Conservation (phyloP, 2,113 vertebrate species). For the Antechinus stuartii region DNA sequence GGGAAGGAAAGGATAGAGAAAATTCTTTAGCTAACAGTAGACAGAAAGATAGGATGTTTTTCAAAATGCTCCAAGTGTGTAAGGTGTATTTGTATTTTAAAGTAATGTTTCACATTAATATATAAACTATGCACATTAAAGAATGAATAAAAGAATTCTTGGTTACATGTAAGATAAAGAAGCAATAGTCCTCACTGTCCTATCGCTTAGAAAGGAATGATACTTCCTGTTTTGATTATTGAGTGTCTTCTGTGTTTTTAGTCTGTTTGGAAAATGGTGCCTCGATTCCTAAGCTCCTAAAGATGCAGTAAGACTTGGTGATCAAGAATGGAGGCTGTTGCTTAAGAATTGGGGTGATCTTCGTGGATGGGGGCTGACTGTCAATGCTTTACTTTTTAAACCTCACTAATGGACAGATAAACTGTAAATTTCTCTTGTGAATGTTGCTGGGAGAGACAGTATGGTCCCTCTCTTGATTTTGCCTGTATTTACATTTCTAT, state of each 20-base stretch:
- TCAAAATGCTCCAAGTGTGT: not conserved
- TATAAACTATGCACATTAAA: not conserved
- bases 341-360: conserved; percentile 43
- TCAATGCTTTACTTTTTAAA: conserved; percentile 62
- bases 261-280: conserved; percentile 40
- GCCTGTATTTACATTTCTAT: conserved; percentile 76
- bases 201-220: not conserved
- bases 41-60: conserved; percentile 15
- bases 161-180: conserved; percentile 16
- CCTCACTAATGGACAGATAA: conserved; percentile 65
- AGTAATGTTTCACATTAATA: not conserved
- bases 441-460: conserved; percentile 62
- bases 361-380: conserved; percentile 67
- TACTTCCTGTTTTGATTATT: conserved; percentile 20
- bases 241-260: conserved; percentile 59
- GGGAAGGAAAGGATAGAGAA: not conserved
- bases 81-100: not conserved
- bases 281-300: conserved; percentile 16
- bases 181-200: conserved; percentile 13
- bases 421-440: conserved; percentile 63
- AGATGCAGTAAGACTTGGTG: conserved; percentile 8
- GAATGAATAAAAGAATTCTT: not conserved
- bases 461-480: conserved; percentile 67
- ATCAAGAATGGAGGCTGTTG: conserved; percentile 53
- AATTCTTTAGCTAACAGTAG: not conserved